These are phyloP conservation scores for Cavia aperea DNA, from an alignment of 2,113 vertebrate species.

Conservation along the genomic window DNA sequence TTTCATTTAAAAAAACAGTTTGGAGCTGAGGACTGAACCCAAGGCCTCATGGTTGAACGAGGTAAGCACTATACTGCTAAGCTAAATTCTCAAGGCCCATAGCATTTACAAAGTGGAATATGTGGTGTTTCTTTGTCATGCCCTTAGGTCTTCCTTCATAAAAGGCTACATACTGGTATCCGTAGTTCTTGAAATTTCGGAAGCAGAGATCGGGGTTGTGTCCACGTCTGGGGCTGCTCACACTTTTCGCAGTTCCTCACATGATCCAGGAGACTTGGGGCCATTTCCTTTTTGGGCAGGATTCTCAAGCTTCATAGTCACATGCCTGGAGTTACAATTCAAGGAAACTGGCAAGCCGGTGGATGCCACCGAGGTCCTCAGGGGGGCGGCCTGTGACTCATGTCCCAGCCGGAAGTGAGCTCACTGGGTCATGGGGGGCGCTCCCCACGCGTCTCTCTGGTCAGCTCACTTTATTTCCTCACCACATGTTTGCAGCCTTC, in stretches of 20 bases:
- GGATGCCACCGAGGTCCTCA: neutral
- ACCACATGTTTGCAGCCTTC: neutral
- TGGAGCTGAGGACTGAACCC: neutral
- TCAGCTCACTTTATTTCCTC: neutral
- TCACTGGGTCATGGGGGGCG: neutral
- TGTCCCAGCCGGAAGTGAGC: neutral
- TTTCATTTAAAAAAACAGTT: neutral
- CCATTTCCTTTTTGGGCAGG: neutral
- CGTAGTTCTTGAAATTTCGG: neutral
- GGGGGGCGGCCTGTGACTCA: neutral
- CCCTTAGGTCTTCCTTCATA: neutral
- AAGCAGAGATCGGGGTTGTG: neutral
- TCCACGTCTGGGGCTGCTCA: rapidly evolving
- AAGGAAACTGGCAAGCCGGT: neutral
- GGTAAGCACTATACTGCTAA: neutral
- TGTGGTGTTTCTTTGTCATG: neutral
- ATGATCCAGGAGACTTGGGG: neutral
- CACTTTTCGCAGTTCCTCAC: no score
- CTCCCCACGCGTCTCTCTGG: neutral
- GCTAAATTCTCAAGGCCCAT: neutral
- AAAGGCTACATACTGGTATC: neutral
- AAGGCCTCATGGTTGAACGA: neutral
- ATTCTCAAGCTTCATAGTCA: neutral
- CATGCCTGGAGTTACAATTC: neutral
- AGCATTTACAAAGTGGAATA: no score